Evolutionary conservation across 2,113 vertebrate genomes (phyloP), one percentile per base, ranked within the genome.

Genomic region (Neodon shergylaensis): DNA sequence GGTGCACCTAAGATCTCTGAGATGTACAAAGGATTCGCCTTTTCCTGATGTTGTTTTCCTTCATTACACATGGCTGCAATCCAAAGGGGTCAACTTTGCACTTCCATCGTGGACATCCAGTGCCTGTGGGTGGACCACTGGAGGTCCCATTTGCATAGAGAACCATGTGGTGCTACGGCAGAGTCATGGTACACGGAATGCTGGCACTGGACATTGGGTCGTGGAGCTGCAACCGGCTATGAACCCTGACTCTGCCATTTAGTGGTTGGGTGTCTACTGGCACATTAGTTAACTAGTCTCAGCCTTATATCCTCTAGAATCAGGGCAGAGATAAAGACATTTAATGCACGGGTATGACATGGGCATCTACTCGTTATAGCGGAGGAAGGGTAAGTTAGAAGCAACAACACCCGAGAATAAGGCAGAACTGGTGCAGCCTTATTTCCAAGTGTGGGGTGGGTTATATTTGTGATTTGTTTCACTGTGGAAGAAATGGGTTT

Each of bases 241-340:
- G 49, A 95, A 81, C 91, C 52, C 79, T 65, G 72, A 13, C 54
- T 63, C 66, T 14, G 1, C 73, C 16, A 9, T 42, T 82, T 85
- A 54, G 86, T 26, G 68, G 79, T 26, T 36, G 78, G 88, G 78
- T 3, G 54, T 76, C 88, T 36, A 3, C 12, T 28, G 28, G 44
- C 22, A 42, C 70, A 72, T 93, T 82, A 83, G 39, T 81, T 91
- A 95, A 92, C 70, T 76, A 83, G 24, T 39, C 49, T 90, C 42
- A 79, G 92, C 26, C 47, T 85, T 82, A 77, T 79, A 95, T 95
- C 96, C 83, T 89, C 42, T 74, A 94, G 94, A 92, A 96, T 93
- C 79, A 95, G 79, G 84, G 66, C 63, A 81, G 90, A 81, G 79
- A 52, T 33, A 91, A 96, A 90, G 36, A 94, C 76, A 93, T 96